Base-by-base conservation (phyloP, 64 coral and sea anemone genomes). In the Stichodactyla mertensii region DNA sequence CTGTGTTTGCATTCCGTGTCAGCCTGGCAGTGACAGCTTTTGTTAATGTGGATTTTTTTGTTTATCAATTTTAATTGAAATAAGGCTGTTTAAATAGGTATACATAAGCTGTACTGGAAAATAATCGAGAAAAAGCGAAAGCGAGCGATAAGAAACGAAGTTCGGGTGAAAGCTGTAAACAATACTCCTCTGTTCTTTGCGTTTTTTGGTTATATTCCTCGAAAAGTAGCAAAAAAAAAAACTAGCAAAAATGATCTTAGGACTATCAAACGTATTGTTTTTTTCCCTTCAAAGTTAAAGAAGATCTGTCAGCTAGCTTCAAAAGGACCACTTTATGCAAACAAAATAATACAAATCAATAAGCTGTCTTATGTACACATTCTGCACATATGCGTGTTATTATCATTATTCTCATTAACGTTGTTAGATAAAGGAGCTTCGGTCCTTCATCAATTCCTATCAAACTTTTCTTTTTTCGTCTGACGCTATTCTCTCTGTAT, bases 21-120 rank as follows among this genome's bases (percentile, higher is more conserved):
- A 81, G 78, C 78, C 54, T 53, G 51, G 16, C 15, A 53, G 36
- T 81, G 78, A 55, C 78, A 81, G 78, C 36, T 81, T 55, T 81
- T 81, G 78, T 81, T 81, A 81, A 81, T 81, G 36, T 81, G 27
- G 78, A 55, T 54, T 81, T 55, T 81, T 81, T 55, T 81, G 78
- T 81, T 81, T 52, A 81, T 81, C 53, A 53, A 81, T 81, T 81
- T 81, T 81, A 81, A 81, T 81, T 81, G 53, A n/a, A 81, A 19
- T 81, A 19, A 28, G 78, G 3, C n/a, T 81, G 78, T 52, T 81
- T 81, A 81, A 81, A 81, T 53, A 53, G 78, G 53, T 55, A 81
- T 55, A 81, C 69, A 74, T 19, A 26, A 12, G 69, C 7, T 27
- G 23, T 23, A 74, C 1, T 10, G 24, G 27, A 24, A 74, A 74